Base-by-base conservation (phyloP, 2,113 vertebrate genomes). In the Notechis scutatus region DNA sequence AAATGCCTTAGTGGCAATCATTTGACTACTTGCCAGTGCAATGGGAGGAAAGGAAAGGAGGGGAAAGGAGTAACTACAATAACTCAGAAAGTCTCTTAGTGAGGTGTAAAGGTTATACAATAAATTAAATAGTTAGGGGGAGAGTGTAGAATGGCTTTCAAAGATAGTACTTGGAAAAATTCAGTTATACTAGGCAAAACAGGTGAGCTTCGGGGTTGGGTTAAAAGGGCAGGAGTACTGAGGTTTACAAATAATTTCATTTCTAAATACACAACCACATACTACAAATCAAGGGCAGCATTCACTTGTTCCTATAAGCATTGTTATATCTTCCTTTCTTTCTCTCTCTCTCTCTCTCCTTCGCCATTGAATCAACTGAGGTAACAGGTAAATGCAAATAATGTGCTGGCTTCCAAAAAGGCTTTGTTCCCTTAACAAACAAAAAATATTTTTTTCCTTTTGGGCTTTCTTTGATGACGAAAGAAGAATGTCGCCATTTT, bases 21-120 rank as follows among this genome's bases (percentile, higher is more conserved):
- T 74, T 81, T 94, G 94, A 93, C 96, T 96, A 95, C 91, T 92
- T 97, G 95, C n/a, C 91, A 93, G 69, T 0, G 42, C 52, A 29
- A 2, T 54, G 57, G 54, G 56, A 94, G 89, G 26, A 95, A 90
- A 95, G 93, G 91, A 88, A 91, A 87, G 91, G 74, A 96, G 94
- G 94, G 93, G 90, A 88, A 91, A 89, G 91, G 74, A 96, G 94
- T 94, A 96, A 96, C 92, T 95, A 81, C 74, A 95, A 96, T 96
- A 97, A 97, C 87, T 96, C 95, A 96, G 95, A 94, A 92, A 88
- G 69, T 94, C 91, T 45, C 69, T 91, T 74, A 45, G 88, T 45
- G 39, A 90, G 88, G 56, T 91, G 95, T 97, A 96, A 95, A 93
- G 57, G 90, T 81, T 95, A 92, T 0, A 0, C 90, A 94, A 96